Percentiles rank a stretch among this genome's conserved stretches.
Conservation (phyloP, 2,113 vertebrate species). For the Anguilla japonica region DNA sequence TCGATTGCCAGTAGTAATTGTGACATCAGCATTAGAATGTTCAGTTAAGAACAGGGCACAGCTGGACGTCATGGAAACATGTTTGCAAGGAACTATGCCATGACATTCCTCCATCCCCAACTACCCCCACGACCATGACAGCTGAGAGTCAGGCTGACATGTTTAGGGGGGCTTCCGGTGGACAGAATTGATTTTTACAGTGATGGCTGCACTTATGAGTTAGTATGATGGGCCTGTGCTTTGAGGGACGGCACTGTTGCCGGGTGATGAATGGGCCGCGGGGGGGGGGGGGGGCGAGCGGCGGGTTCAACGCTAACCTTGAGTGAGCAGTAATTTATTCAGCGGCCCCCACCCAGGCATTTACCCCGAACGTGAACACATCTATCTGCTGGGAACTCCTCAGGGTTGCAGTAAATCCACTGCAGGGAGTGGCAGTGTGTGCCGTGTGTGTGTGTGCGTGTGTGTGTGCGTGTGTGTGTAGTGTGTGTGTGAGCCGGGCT, state of each 20-base stretch:
- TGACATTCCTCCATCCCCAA: no score
- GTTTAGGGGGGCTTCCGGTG: background rate
- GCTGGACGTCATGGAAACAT: background rate
- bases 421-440: background rate
- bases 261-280: background rate
- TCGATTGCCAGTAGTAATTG: no score
- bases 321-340: background rate
- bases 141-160: no score
- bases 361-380: background rate
- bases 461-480: background rate
- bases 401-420: background rate
- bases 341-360: background rate
- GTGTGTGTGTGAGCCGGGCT: no score
- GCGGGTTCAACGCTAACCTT: background rate
- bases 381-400: background rate
- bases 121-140: no score
- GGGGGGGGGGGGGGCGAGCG: background rate
- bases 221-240: background rate
- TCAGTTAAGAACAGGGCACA: no score
- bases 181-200: background rate
- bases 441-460: no score
- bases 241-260: background rate
- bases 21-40: no score
- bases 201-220: background rate
- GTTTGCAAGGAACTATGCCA: no score